phyloP scores from a whole-genome alignment of 2,797 vertebrate genomes.

The Hirundo rustica region DNA sequence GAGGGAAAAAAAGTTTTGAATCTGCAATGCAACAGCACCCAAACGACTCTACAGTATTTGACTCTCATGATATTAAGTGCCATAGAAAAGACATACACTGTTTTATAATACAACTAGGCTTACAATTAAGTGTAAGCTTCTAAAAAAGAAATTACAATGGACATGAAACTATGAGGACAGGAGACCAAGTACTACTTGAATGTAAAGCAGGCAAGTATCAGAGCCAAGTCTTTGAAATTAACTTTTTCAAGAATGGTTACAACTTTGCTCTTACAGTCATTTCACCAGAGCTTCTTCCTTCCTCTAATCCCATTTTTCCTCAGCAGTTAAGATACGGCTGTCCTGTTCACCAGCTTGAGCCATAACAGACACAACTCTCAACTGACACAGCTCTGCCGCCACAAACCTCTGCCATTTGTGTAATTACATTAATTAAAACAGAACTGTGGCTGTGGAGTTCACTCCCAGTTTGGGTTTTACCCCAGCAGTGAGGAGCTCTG shows the following conservation, averaged over 20 bases:
- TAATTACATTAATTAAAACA: background rate
- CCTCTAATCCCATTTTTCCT: background rate
- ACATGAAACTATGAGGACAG: background rate
- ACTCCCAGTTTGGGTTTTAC: background rate
- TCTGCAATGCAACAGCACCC: background rate
- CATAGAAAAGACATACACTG: background rate
- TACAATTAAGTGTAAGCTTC: background rate
- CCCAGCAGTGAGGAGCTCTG: background rate
- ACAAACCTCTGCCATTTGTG: background rate
- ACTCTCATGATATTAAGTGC: background rate
- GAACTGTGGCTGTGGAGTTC: background rate
- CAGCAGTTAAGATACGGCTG: rapidly evolving
- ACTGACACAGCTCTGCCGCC: background rate
- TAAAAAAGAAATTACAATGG: background rate
- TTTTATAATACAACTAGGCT: background rate
- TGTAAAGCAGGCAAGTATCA: background rate
- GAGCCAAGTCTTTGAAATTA: background rate
- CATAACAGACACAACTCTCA: background rate
- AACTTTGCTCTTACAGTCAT: background rate
- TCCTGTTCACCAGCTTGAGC: background rate
- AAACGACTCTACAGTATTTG: background rate
- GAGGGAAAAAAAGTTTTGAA: background rate
- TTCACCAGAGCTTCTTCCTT: background rate
- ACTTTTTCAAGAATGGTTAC: background rate
- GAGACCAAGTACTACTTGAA: background rate